phyloP scores from a whole-genome alignment of 2,113 vertebrate species.

The Notothenia coriiceps region DNA sequence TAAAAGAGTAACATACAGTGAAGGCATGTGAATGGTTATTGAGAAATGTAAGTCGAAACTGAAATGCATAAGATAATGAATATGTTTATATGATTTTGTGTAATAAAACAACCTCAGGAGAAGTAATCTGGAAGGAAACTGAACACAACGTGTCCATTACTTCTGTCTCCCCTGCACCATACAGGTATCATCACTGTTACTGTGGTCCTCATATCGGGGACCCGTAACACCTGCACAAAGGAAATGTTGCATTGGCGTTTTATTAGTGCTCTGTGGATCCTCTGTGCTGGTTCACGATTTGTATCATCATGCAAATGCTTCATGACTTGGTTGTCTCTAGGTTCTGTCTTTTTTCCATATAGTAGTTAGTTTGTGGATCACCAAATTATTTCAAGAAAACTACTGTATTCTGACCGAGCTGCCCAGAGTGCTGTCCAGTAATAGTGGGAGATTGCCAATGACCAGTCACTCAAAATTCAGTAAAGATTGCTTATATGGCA shows the following conservation, averaged over 20 bases:
- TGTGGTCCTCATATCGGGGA: no score
- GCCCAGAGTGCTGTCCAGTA: neutral
- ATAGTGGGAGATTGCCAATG: constrained; percentile 1
- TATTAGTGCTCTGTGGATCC: neutral
- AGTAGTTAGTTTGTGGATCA: neutral
- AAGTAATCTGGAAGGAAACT: no score
- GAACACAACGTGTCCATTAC: no score
- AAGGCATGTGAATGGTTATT: no score
- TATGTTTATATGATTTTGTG: no score
- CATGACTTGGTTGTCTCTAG: neutral
- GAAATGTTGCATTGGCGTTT: neutral
- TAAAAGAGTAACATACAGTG: no score
- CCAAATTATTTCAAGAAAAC: neutral
- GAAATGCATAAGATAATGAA: no score
- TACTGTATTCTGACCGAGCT: neutral
- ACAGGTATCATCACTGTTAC: no score
- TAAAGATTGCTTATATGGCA: neutral
- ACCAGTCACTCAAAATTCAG: constrained; percentile 7
- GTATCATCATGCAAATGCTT: neutral
- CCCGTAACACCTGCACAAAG: no score
- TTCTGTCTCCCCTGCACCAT: no score
- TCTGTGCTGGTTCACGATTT: neutral
- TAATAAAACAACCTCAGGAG: no score
- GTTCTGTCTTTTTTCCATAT: neutral
- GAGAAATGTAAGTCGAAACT: no score